phyloP scores from a whole-genome alignment of 2,888 invertebrate genomes.

The Nycteola revayana region DNA sequence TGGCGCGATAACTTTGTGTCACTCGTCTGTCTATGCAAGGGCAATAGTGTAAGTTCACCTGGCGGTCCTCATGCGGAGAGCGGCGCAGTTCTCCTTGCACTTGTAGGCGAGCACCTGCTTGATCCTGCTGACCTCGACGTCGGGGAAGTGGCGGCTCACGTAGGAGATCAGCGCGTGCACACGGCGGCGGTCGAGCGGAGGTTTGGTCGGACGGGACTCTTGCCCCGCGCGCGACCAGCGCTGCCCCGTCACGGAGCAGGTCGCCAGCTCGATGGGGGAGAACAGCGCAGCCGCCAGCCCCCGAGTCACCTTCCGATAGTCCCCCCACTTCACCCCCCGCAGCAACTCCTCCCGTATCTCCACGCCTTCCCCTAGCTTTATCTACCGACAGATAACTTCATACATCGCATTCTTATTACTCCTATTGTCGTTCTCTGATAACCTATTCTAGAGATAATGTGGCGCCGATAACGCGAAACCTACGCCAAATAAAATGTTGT shows the following conservation, averaged over 20 bases:
- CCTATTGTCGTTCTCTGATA: slow-evolving; percentile 13
- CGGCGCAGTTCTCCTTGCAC: slow-evolving; percentile 90
- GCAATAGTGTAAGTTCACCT: slow-evolving; percentile 67
- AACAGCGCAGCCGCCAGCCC: slow-evolving; percentile 88
- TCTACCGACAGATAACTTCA: slow-evolving; percentile 63
- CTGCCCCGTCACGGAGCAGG: slow-evolving; percentile 89
- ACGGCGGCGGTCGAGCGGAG: slow-evolving; percentile 86
- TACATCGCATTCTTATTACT: slow-evolving; percentile 3
- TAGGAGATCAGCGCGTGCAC: slow-evolving; percentile 89
- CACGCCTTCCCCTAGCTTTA: slow-evolving; percentile 87
- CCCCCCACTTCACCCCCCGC: slow-evolving; percentile 88
- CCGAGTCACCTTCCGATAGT: slow-evolving; percentile 87
- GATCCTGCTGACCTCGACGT: slow-evolving; percentile 88
- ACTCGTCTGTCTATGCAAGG: no score
- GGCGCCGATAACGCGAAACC: slow-evolving; percentile 14
- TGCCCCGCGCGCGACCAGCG: slow-evolving; percentile 88
- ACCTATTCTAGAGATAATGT: slow-evolving; percentile 23
- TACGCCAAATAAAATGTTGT: slow-evolving; percentile 5
- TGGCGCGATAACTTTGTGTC: background rate
- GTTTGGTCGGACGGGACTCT: slow-evolving; percentile 88
- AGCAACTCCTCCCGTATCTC: slow-evolving; percentile 87
- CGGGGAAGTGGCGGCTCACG: slow-evolving; percentile 87
- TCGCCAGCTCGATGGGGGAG: slow-evolving; percentile 87
- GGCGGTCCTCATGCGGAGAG: slow-evolving; percentile 87
- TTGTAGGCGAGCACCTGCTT: slow-evolving; percentile 90